A percentile compares a stretch with the other conserved stretches of the same genome.
phyloP scores from a whole-genome alignment of 1,140 invertebrate genomes.

The Zaprionus nigranus region DNA sequence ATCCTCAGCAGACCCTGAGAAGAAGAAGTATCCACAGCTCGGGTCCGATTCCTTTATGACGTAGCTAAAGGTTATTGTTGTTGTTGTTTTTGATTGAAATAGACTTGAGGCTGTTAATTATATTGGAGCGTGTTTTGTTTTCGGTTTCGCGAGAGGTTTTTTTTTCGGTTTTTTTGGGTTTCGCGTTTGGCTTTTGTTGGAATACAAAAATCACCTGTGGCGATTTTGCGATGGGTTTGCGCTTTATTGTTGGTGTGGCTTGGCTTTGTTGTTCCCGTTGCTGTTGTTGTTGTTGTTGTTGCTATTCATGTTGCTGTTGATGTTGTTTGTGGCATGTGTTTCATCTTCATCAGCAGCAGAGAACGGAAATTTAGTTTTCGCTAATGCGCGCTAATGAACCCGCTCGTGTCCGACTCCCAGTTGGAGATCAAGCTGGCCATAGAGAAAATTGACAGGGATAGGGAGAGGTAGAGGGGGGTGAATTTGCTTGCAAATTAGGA shows the following conservation, averaged over 20 bases:
- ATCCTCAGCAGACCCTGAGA: conserved; percentile 14
- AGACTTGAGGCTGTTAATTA: conserved; percentile 77
- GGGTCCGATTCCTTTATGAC: conserved; percentile 48
- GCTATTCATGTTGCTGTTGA: conserved; percentile 2
- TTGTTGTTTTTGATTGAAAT: conserved; percentile 69
- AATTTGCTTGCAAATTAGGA: conserved; percentile 54
- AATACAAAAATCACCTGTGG: conserved; percentile 73
- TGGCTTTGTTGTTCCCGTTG: conserved; percentile 9
- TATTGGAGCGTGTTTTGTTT: conserved; percentile 64
- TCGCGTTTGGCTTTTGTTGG: conserved; percentile 29
- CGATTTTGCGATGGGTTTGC: conserved; percentile 41
- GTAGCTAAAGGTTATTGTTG: conserved; percentile 32
- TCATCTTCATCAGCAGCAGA: conserved; percentile 72
- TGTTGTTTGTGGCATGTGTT: conserved; percentile 70
- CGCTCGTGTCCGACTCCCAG: conserved; percentile 63
- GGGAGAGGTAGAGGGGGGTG: neutral
- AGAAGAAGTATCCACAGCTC: neutral
- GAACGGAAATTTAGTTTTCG: conserved; percentile 72
- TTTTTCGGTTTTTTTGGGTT: conserved; percentile 21
- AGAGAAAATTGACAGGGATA: neutral
- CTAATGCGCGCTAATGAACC: conserved; percentile 78
- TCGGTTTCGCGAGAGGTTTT: conserved; percentile 9
- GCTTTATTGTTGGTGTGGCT: conserved; percentile 16
- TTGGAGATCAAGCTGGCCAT: conserved; percentile 44
- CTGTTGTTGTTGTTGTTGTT: neutral